phyloP scores from a whole-genome alignment of 2,888 invertebrate species.

The Unio delphinus region DNA sequence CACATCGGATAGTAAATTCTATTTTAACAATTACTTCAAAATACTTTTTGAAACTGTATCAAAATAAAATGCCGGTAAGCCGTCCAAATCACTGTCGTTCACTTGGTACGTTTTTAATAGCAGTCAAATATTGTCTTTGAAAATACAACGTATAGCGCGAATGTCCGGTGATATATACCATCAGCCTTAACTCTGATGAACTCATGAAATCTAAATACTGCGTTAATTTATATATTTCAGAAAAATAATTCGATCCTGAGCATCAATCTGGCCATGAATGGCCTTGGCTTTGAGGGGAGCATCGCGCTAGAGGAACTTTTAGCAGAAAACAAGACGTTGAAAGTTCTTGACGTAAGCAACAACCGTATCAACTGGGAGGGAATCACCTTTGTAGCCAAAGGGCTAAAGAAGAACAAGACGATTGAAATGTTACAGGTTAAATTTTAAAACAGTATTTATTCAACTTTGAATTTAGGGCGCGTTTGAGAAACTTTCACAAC shows the following conservation, averaged over 20 bases:
- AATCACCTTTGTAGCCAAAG: conserved; percentile 58
- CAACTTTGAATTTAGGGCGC: neutral
- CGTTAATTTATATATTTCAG: conserved; percentile 23
- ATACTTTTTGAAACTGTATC: no score
- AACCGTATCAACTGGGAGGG: conserved; percentile 70
- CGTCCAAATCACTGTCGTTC: no score
- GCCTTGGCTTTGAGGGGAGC: conserved; percentile 65
- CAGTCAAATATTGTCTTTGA: neutral
- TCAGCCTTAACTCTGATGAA: neutral
- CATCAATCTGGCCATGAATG: conserved; percentile 67
- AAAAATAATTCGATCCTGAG: conserved; percentile 45
- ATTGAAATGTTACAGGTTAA: conserved; percentile 63
- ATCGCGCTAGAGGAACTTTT: conserved; percentile 62
- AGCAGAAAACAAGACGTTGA: conserved; percentile 57
- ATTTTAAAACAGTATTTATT: neutral
- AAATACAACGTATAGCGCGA: no score
- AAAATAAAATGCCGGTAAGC: no score
- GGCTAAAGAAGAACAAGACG: conserved; percentile 56
- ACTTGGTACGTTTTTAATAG: no score
- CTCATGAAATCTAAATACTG: neutral
- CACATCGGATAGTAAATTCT: no score
- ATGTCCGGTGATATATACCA: no score
- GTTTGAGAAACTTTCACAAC: neutral
- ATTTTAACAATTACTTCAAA: no score
- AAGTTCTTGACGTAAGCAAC: conserved; percentile 60